Evolutionary conservation across 2,888 invertebrate genomes (phyloP), one percentile per base, ranked within the genome.

Genomic region (Julus scanicus): DNA sequence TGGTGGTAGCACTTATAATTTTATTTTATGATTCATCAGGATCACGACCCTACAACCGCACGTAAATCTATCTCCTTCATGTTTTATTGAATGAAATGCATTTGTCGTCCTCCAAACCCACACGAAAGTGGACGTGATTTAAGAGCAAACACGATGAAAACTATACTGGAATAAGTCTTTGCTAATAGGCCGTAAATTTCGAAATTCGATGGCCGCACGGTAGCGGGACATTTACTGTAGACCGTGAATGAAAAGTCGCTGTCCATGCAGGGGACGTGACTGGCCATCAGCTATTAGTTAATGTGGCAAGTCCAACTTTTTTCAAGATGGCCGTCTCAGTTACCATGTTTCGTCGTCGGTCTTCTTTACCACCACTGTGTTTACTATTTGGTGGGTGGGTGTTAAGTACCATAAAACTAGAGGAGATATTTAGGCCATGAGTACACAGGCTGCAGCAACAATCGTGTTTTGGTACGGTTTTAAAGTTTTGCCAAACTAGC

Each of bases 351-450:
- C 6, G n/a, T 63, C n/a, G 71, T 29, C 29, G 71, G n/a, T 8
- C 71, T 29, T 29, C 29, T 71, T 71, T 29, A 29, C 29, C 29
- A 13, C 29, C 29, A 3, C 8, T 5, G n/a, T 63, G 63, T 20
- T 63, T 63, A 20, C 20, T 20, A 63, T 63, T 63, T 63, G 20
- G 71, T 71, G 71, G 71, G 71, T 71, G 71, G 71, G 71, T 71
- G 71, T 71, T 71, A 71, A 71, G 13, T 71, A 29, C 71, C 71
- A 29, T 71, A 71, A 71, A 71, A 71, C 4, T 29, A 29, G 29
- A 71, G 71, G 29, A 71, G 71, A 71, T 71, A 71, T 71, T 71
- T 71, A 71, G 71, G 71, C 71, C 71, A 71, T 29, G n/a, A n/a
- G 71, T 29, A 71, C 71, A 71, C 71, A 71, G 29, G 71, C 71